A percentile compares a stretch with the other conserved stretches of the same genome.
phyloP scores from a whole-genome alignment of 2,888 invertebrate species.

The Watsonalla cultraria region DNA sequence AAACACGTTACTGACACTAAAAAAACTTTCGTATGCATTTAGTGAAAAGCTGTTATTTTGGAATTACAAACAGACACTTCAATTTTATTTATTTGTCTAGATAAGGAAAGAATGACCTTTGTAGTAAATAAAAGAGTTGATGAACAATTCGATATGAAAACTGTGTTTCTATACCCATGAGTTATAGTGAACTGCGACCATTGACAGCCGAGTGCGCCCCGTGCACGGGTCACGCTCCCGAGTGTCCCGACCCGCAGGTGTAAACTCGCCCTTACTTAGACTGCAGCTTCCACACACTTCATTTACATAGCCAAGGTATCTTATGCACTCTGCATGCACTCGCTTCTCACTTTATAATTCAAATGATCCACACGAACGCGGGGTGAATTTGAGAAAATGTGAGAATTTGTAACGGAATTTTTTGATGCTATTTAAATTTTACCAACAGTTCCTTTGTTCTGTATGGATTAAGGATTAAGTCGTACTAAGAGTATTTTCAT shows the following conservation, averaged over 20 bases:
- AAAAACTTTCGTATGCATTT: no score
- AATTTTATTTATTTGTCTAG: no score
- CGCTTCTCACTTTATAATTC: constrained; percentile 73
- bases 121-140: no score
- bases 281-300: constrained; percentile 48
- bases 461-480: neutral
- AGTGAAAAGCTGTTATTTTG: no score
- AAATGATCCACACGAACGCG: constrained; percentile 61
- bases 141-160: neutral
- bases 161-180: neutral
- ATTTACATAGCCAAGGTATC: constrained; percentile 68
- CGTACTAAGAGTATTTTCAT: neutral
- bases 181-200: neutral
- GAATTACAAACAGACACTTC: no score
- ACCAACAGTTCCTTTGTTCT: constrained; percentile 8
- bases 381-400: constrained; percentile 63
- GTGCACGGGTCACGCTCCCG: constrained; percentile 14
- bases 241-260: constrained; percentile 42
- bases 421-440: constrained; percentile 26
- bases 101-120: no score
- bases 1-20: no score
- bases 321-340: constrained; percentile 71
- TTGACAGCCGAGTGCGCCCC: constrained; percentile 6
- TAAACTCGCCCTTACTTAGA: constrained; percentile 39
- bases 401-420: constrained; percentile 73